phyloP scores from a whole-genome alignment of 2,113 vertebrate genomes.

The Hemibagrus wyckioides region DNA sequence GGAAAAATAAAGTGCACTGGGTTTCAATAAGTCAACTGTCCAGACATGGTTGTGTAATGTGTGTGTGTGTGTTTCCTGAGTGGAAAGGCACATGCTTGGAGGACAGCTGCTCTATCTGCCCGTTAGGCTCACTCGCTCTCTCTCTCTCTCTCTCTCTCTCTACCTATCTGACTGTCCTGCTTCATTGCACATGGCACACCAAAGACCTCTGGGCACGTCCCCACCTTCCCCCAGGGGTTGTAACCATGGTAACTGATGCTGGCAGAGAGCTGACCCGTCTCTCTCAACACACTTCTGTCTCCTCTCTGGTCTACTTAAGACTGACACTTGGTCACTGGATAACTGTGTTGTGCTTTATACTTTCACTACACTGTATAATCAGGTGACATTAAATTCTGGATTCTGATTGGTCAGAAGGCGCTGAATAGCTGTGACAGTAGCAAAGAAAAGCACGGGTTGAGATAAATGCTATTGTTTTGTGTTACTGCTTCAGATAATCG shows the following conservation, averaged over 20 bases:
- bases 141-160: conserved; percentile 3
- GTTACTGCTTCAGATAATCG: neutral
- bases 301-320: neutral
- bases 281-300: neutral
- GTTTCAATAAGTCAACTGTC: neutral
- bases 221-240: conserved; percentile 42
- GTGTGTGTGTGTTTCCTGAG: conserved; percentile 52
- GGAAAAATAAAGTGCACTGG: neutral
- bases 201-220: conserved; percentile 56
- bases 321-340: neutral
- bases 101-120: conserved; percentile 61
- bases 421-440: neutral
- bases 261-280: conserved; percentile 12
- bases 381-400: neutral
- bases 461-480: neutral
- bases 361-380: neutral
- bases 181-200: conserved; percentile 59
- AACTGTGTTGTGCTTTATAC: neutral
- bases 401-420: neutral
- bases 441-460: neutral
- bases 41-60: neutral
- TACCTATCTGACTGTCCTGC: conserved; percentile 23
- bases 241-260: conserved; percentile 63
- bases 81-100: conserved; percentile 19
- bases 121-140: conserved; percentile 38